Evolutionary conservation across 2,888 invertebrate species (phyloP), one percentile per base, ranked within the genome.

Genomic region (Gryllus longicercus): DNA sequence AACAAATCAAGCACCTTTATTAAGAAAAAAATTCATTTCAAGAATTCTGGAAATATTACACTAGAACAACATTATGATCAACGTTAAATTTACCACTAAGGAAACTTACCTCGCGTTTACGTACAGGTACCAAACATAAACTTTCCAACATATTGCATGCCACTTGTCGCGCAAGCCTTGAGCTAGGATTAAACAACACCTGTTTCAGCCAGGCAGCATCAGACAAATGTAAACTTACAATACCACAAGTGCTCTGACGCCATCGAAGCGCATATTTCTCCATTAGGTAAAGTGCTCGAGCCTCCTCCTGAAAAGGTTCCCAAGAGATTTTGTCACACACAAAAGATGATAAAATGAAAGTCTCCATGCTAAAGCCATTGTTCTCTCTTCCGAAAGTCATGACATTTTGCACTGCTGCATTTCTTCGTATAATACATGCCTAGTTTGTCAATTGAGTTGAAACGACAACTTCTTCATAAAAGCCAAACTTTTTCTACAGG

Each of bases 161-260:
- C 63, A 96, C 93, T 87, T 96, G 94, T 49, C 98, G 91, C 0
- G 96, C 96, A 82, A 96, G 91, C 79, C 96, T 91, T 0, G 97
- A 97, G 86, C 96, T 95, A 0, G 95, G 93, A 88, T 96, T 96
- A 87, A 98, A 98, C 84, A 98, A 90, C 11, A 97, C 94, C n/a
- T 94, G 94, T 83, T 95, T 94, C 81, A 98, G 89, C 98, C 98
- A 98, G 0, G 94, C 92, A 75, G 92, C 91, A 84, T 93, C 92
- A 76, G 91, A 90, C 25, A 94, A 87, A 49, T 90, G 90, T 78
- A 93, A 86, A 0, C 90, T 90, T 1, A 91, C 89, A 84, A 90
- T 89, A 77, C 91, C 91, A 82, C 86, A 90, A 81, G 81, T 77
- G 23, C 79, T 83, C 74, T 85, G 84, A 50, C 90, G 88, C 95